Percentiles rank a stretch among this genome's conserved stretches.
Evolutionary conservation across 2,113 vertebrate species (phyloP).

Genomic region (Amphiprion percula): DNA sequence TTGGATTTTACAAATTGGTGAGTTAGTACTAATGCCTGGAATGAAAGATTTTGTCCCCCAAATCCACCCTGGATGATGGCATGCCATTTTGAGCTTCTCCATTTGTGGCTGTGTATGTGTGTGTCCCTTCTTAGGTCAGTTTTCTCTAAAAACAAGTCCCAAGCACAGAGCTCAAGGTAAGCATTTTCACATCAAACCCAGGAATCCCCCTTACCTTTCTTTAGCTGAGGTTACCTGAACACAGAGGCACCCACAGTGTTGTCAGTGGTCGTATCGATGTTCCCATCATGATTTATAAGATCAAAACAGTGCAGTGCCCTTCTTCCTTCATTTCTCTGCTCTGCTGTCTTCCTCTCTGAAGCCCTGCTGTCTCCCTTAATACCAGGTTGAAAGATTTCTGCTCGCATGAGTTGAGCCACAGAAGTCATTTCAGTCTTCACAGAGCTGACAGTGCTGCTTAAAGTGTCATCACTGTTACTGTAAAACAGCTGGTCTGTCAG

Average conservation of each 20-base stretch:
- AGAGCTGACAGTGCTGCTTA: constrained; percentile 61
- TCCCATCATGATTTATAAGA: constrained; percentile 35
- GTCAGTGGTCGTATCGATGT: constrained; percentile 35
- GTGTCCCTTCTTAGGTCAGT: constrained; percentile 80
- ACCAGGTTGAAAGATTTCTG: constrained; percentile 45
- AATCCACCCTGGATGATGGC: constrained; percentile 72
- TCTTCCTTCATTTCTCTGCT: constrained; percentile 24
- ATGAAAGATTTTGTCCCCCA: constrained; percentile 37
- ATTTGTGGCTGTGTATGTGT: constrained; percentile 78
- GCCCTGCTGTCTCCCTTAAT: constrained; percentile 40
- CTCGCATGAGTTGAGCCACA: constrained; percentile 55
- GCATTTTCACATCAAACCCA: constrained; percentile 71
- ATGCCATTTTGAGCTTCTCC: constrained; percentile 78
- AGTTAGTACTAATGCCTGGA: constrained; percentile 43
- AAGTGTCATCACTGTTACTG: constrained; percentile 64
- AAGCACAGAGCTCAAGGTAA: constrained; percentile 81
- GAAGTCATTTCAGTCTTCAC: constrained; percentile 59
- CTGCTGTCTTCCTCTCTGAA: constrained; percentile 48
- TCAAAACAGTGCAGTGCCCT: constrained; percentile 27
- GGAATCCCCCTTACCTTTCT: constrained; percentile 30
- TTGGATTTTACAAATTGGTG: constrained; percentile 63
- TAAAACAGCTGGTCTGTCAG: constrained; percentile 62
- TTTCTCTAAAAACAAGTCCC: constrained; percentile 81
- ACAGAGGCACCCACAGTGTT: constrained; percentile 35
- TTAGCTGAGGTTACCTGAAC: constrained; percentile 37